These are phyloP conservation scores for Bibio marci DNA, from an alignment of 2,888 invertebrate genomes.

Conservation along the genomic window DNA sequence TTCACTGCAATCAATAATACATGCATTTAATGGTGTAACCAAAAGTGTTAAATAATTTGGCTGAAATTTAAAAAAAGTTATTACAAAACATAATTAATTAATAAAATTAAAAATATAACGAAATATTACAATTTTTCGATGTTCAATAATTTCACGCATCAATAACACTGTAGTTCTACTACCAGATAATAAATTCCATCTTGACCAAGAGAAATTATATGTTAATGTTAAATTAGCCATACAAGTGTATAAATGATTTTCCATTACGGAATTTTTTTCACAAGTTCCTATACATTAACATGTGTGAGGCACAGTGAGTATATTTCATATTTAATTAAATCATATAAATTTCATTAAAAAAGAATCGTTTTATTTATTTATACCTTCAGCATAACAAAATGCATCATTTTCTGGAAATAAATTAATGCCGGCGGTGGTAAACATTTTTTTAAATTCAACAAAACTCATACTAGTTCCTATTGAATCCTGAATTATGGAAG, in stretches of 20 bases:
- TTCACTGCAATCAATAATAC: conserved; percentile 57
- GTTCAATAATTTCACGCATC: conserved; percentile 24
- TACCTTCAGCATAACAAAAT: conserved; percentile 48
- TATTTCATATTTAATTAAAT: background rate
- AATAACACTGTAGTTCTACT: conserved; percentile 26
- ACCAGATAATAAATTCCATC: conserved; percentile 44
- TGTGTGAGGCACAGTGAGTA: background rate
- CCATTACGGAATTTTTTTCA: conserved; percentile 53
- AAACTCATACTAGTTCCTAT: conserved; percentile 21
- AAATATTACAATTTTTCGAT: conserved; percentile 21
- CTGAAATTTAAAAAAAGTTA: conserved; percentile 9
- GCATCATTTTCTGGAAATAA: conserved; percentile 68
- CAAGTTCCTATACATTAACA: conserved; percentile 31
- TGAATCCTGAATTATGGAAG: conserved; percentile 22
- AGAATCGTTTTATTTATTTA: background rate
- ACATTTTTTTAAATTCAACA: conserved; percentile 20
- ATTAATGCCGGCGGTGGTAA: conserved; percentile 53
- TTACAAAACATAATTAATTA: background rate
- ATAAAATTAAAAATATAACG: conserved; percentile 1
- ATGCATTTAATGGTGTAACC: conserved; percentile 51
- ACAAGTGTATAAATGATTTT: conserved; percentile 58
- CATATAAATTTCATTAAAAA: conserved; percentile 10
- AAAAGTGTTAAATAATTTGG: conserved; percentile 30
- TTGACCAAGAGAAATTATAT: conserved; percentile 68
- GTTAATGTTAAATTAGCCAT: conserved; percentile 56